phyloP scores from a whole-genome alignment of 2,888 invertebrate genomes.

The Plebejus argus region DNA sequence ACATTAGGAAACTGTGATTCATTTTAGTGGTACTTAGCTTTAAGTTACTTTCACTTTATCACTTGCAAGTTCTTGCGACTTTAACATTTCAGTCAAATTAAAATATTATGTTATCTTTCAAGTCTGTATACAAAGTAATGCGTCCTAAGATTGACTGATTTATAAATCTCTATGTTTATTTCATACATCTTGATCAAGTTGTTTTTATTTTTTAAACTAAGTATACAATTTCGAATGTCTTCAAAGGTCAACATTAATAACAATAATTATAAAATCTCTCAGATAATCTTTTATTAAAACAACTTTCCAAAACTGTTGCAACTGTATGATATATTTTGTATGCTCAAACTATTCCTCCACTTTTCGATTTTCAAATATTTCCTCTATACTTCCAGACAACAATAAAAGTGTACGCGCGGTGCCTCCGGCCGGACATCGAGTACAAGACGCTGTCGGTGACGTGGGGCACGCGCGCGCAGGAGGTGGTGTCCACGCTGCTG shows the following conservation, averaged over 20 bases:
- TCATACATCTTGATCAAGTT: too few species aligned
- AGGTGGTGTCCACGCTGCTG: conserved; percentile 91
- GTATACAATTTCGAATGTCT: not conserved
- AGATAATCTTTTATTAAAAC: not conserved
- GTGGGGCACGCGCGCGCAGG: conserved; percentile 92
- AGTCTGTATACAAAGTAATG: not conserved
- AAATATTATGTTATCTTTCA: not conserved
- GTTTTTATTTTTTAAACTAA: too few species aligned
- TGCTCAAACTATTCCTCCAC: not conserved
- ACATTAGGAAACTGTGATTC: conserved; percentile 10
- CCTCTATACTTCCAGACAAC: conserved; percentile 84
- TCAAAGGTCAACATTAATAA: not conserved
- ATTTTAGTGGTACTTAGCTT: conserved; percentile 3
- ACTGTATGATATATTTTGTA: not conserved
- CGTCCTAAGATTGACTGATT: too few species aligned
- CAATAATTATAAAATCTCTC: too few species aligned
- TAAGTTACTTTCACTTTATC: conserved; percentile 1
- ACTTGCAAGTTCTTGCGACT: not conserved
- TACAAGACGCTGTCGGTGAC: conserved; percentile 96
- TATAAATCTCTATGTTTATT: not conserved
- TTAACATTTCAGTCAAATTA: not conserved
- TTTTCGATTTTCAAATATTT: conserved; percentile 4
- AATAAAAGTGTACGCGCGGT: conserved; percentile 94
- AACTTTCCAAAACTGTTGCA: not conserved
- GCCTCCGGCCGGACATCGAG: conserved; percentile 95